Evolutionary conservation across 2,888 invertebrate species (phyloP).

Genomic region (Habrosyne pyritoides): DNA sequence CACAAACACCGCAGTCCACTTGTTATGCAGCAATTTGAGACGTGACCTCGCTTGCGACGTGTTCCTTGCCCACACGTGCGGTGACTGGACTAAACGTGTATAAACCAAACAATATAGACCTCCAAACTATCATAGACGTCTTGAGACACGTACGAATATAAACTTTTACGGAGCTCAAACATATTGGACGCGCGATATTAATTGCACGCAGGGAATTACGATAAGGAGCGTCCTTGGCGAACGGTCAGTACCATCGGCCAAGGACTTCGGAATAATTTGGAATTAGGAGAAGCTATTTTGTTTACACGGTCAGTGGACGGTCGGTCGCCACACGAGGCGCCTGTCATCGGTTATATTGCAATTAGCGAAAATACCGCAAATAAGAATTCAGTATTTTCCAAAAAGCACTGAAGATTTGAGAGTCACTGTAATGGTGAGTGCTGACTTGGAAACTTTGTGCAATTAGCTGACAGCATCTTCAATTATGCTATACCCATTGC

Average conservation of each 20-base stretch:
- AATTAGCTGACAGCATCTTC: background rate
- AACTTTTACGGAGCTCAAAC: conserved; percentile 45
- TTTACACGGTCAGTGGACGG: conserved; percentile 66
- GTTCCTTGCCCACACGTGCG: conserved; percentile 55
- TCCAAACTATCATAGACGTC: conserved; percentile 25
- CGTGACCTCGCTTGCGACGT: conserved; percentile 68
- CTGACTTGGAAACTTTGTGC: background rate
- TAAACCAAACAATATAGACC: conserved; percentile 44
- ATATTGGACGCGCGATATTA: conserved; percentile 47
- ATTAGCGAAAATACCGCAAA: conserved; percentile 63
- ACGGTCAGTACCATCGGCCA: conserved; percentile 71
- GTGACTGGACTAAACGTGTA: conserved; percentile 40
- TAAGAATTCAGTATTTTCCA: conserved; percentile 67
- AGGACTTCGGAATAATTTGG: conserved; percentile 72
- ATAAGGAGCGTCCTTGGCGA: conserved; percentile 68
- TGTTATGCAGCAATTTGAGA: conserved; percentile 79
- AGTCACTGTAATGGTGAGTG: conserved; percentile 71
- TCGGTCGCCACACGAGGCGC: conserved; percentile 49
- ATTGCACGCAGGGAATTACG: conserved; percentile 69
- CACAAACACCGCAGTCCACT: conserved; percentile 77
- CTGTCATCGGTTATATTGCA: conserved; percentile 39
- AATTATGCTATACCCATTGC: background rate
- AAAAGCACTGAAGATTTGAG: conserved; percentile 69
- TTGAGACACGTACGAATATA: conserved; percentile 36
- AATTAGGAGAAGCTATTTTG: conserved; percentile 51